Conservation (phyloP, 2,797 vertebrate genomes). For the Leuciscus waleckii region DNA sequence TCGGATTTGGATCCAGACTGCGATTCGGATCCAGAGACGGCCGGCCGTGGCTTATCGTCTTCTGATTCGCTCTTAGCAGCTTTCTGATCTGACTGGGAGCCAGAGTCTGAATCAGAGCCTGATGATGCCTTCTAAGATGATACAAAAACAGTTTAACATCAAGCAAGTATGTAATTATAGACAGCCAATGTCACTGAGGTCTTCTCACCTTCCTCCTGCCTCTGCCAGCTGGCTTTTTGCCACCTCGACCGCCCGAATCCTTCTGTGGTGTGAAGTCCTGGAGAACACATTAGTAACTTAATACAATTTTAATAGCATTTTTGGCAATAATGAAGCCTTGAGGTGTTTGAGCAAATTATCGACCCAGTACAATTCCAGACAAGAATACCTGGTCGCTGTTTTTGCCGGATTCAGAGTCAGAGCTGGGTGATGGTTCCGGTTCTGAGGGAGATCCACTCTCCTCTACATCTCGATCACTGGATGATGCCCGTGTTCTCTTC, state of each 20-base stretch:
- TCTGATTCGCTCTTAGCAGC: constrained; percentile 77
- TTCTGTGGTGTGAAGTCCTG: constrained; percentile 97
- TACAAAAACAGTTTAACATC: background rate
- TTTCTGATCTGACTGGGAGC: constrained; percentile 81
- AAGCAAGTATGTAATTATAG: background rate
- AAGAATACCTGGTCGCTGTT: constrained; percentile 91
- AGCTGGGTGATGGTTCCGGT: constrained; percentile 89
- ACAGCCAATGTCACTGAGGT: background rate
- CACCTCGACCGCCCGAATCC: constrained; percentile 75
- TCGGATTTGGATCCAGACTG: constrained; percentile 85
- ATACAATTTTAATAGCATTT: background rate
- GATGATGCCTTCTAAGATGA: constrained; percentile 83
- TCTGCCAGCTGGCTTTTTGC: constrained; percentile 70
- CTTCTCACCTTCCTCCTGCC: constrained; percentile 77
- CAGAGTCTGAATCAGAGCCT: constrained; percentile 86
- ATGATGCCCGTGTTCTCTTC: constrained; percentile 86
- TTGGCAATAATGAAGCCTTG: background rate
- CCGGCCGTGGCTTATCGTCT: constrained; percentile 80
- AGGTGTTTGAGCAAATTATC: background rate
- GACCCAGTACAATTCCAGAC: background rate
- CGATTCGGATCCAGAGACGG: constrained; percentile 82
- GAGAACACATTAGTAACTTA: background rate
- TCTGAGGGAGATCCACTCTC: constrained; percentile 89
- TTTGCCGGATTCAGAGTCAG: constrained; percentile 90
- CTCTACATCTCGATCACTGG: constrained; percentile 85